Evolutionary conservation across 2,113 vertebrate species (phyloP).

Genomic region (Motacilla alba): DNA sequence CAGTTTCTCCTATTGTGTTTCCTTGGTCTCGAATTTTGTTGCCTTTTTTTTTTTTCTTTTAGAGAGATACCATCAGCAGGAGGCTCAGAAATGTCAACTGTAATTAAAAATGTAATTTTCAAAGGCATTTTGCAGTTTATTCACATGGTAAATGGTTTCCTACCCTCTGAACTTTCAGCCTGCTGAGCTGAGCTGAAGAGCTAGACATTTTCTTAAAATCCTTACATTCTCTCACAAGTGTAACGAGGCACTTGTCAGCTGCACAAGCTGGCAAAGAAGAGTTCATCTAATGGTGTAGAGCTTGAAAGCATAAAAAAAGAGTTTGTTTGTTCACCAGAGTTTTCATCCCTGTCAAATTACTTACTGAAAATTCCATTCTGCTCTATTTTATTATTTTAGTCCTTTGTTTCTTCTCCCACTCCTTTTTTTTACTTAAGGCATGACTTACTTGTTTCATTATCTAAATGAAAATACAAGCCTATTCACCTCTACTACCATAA

Average conservation of each 20-base stretch:
- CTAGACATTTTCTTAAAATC: slow-evolving; percentile 50
- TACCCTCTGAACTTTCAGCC: slow-evolving; percentile 65
- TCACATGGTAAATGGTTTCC: slow-evolving; percentile 58
- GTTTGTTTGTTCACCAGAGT: slow-evolving; percentile 4
- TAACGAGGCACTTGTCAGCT: slow-evolving; percentile 39
- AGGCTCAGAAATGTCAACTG: slow-evolving; percentile 63
- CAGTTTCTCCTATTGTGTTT: not conserved
- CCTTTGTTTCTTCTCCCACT: not conserved
- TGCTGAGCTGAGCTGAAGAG: slow-evolving; percentile 51
- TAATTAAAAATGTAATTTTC: slow-evolving; percentile 73
- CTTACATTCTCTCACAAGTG: not conserved
- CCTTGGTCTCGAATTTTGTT: not conserved
- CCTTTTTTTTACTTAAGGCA: not conserved
- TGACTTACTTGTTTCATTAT: not conserved
- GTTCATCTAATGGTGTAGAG: not conserved
- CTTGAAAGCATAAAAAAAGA: not conserved
- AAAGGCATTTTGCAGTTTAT: slow-evolving; percentile 65
- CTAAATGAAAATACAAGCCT: not conserved
- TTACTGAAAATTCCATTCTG: not conserved
- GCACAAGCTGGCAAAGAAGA: slow-evolving; percentile 1
- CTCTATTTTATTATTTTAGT: not conserved
- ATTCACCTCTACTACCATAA: not conserved
- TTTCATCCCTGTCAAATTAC: not conserved
- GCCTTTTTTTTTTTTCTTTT: not conserved
- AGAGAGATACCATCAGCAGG: slow-evolving; percentile 61